Conservation (phyloP, 2,888 invertebrate genomes). For the Acanthosoma haemorrhoidale region DNA sequence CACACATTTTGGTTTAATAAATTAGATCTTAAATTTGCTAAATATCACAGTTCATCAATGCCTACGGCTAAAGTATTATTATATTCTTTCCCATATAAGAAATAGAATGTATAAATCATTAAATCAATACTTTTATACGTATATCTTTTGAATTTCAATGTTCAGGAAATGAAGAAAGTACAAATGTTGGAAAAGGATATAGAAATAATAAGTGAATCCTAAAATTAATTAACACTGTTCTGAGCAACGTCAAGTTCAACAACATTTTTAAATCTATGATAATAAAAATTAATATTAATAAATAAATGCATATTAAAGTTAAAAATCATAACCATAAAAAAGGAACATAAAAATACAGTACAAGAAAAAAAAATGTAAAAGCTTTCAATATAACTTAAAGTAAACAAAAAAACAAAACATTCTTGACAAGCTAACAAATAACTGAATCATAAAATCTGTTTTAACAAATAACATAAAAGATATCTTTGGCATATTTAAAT, state of each 20-base stretch:
- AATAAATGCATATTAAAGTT: not conserved
- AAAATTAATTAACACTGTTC: not conserved
- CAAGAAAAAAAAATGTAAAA: too few relatives aligned
- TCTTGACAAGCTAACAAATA: not conserved
- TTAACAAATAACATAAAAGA: not conserved
- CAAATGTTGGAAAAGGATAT: too few relatives aligned
- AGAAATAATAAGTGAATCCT: not conserved
- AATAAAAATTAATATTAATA: not conserved
- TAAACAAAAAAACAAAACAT: not conserved
- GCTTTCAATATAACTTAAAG: too few relatives aligned
- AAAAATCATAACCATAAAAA: not conserved
- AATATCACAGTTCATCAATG: slow-evolving; percentile 25
- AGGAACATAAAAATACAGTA: not conserved
- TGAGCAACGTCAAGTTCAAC: not conserved
- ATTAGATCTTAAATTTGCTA: slow-evolving; percentile 11
- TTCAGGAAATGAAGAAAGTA: too few relatives aligned
- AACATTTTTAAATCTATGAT: not conserved
- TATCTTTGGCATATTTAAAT: slow-evolving; percentile 21
- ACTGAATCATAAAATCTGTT: not conserved
- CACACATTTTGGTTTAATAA: slow-evolving; percentile 1
- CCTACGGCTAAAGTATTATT: slow-evolving; percentile 12
- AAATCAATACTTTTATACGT: not conserved
- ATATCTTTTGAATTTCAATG: not conserved
- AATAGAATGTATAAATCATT: slow-evolving; percentile 11
- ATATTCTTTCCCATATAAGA: not conserved